Base-by-base conservation (phyloP, 2,888 invertebrate species). In the Temnothorax unifasciatus region DNA sequence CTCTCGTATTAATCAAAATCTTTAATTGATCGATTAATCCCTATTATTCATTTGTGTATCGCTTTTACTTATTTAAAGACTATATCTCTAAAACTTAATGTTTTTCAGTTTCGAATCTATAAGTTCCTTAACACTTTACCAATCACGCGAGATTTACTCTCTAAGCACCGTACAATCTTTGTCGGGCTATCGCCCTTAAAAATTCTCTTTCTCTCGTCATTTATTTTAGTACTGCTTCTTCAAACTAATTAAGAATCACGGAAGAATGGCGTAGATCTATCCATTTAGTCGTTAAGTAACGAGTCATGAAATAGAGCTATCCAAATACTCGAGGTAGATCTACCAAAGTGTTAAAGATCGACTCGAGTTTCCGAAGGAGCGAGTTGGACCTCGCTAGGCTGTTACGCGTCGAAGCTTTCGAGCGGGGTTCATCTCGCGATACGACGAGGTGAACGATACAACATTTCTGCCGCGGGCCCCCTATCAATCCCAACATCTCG, bases 401-500 rank as follows among this genome's bases (percentile, higher is more conserved):
- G 9, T 41, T 38, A 18, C 29, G 61, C 34, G 3, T 34, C 15
- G 34, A 76, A 63, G 21, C 21, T 21, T 29, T 34, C 2, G 44
- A 57, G 41, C 15, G 29, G 50, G 57, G 2, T 77, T 34, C n/a
- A 15, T 69, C 2, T 71, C 47, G n/a, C 44, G 52, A 64, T 21
- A 57, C n/a, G 3, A 34, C 44, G 21, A 66, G 21, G 21, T 44
- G 15, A 34, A n/a, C 44, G 38, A 64, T 44, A 11, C 44, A 69
- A 59, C 57, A 59, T 71, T 59, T 73, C 21, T 59, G 18, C n/a
- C 34, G 59, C 69, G 47, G 47, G 38, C 18, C 50, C 34, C 34
- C 13, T 50, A 73, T 59, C 73, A 61, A 41, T 73, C 18, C 21
- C 38, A 79, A 79, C 44, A 79, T 79, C 71, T 71, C 15, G 47